Percentiles rank a stretch among this genome's conserved stretches.
These are phyloP conservation scores for Trachelus stipa DNA, from an alignment of 2,888 invertebrate species.

Conservation along the genomic window DNA sequence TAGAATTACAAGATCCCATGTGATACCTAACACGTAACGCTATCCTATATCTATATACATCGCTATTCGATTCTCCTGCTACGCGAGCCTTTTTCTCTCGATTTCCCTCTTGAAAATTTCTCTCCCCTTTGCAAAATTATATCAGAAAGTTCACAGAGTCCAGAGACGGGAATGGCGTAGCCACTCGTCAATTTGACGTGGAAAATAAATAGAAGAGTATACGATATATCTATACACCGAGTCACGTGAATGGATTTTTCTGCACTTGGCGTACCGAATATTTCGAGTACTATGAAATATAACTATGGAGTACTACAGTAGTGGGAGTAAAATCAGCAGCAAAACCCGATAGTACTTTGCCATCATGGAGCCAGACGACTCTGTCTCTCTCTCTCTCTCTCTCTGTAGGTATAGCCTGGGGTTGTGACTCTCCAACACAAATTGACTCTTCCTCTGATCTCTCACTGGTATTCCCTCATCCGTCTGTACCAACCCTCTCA, in stretches of 20 bases:
- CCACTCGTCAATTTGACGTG: not conserved
- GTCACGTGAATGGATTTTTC: not conserved
- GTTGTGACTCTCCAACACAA: not conserved
- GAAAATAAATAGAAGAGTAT: not conserved
- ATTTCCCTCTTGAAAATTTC: not conserved
- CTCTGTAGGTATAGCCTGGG: not conserved
- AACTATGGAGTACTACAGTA: not conserved
- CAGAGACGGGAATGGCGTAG: not conserved
- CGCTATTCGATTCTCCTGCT: not conserved
- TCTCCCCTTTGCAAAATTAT: not conserved
- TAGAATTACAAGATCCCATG: not conserved
- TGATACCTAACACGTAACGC: not conserved
- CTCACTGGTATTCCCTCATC: not conserved
- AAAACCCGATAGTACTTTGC: not conserved
- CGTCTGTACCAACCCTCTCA: not conserved
- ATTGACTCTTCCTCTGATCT: not conserved
- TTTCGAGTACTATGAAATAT: not conserved
- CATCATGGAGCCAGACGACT: not conserved
- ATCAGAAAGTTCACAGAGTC: not conserved
- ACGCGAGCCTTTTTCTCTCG: not conserved
- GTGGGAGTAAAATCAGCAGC: not conserved
- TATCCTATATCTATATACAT: not conserved
- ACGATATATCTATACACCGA: not conserved
- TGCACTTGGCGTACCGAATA: not conserved
- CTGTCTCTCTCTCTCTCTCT: not conserved